These are phyloP conservation scores for Dromococcyx pavoninus DNA, from an alignment of 2,797 vertebrate genomes.

Conservation along the genomic window DNA sequence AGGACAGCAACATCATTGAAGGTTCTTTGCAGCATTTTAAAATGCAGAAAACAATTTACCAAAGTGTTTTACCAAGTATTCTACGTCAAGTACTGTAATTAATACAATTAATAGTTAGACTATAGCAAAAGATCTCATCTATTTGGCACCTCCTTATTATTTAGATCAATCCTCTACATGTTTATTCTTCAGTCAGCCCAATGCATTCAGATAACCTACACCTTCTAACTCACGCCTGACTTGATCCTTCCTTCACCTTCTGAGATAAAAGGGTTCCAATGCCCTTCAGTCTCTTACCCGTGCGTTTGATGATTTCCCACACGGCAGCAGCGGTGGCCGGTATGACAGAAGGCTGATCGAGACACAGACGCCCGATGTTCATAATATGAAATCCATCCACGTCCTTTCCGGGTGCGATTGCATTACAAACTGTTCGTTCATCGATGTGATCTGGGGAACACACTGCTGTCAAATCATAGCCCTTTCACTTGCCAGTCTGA, in stretches of 20 bases:
- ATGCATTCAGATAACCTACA: not conserved
- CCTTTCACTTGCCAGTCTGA: not conserved
- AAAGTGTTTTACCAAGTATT: not conserved
- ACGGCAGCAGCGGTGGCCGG: constrained; percentile 91
- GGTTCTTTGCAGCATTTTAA: not conserved
- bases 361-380: constrained; percentile 89
- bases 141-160: not conserved
- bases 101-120: not conserved
- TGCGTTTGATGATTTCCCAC: constrained; percentile 91
- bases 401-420: constrained; percentile 89
- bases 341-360: constrained; percentile 88
- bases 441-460: constrained; percentile 83
- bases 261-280: not conserved
- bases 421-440: constrained; percentile 86
- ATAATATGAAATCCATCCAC: constrained; percentile 93
- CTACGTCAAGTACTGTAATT: accelerated
- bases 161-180: not conserved
- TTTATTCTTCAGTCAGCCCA: not conserved
- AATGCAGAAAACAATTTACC: not conserved
- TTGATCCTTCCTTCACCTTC: not conserved
- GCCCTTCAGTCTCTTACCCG: constrained; percentile 72
- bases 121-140: not conserved
- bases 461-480: not conserved
- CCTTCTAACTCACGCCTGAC: not conserved
- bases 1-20: not conserved